Evolutionary conservation across 2,888 invertebrate species (phyloP).

Genomic region (Mythimna impura): DNA sequence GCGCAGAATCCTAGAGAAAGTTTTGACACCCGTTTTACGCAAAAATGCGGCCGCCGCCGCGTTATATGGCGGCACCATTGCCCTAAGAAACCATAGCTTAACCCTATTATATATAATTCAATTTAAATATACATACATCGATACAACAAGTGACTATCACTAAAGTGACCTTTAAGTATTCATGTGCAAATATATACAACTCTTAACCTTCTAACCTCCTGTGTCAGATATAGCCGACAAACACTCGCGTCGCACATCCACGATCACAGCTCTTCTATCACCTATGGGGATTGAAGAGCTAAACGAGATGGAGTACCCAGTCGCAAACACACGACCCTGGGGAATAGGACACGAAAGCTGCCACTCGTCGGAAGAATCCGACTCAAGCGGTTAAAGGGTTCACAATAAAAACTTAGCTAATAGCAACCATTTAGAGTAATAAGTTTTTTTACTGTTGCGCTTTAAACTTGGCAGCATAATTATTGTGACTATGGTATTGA

Average conservation of each 20-base stretch:
- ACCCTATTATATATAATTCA: conserved; percentile 14
- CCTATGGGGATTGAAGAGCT: no score
- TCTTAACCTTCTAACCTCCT: conserved; percentile 12
- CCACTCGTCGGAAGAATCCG: no score
- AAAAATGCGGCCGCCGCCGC: neutral
- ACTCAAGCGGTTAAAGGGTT: no score
- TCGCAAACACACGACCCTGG: no score
- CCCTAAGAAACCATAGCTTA: neutral
- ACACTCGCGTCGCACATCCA: no score
- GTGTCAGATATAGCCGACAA: no score
- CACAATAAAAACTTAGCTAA: conserved; percentile 34
- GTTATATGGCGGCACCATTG: neutral
- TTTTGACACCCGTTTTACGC: neutral
- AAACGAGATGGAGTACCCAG: no score
- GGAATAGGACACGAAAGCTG: no score
- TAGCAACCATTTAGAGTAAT: conserved; percentile 29
- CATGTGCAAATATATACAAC: conserved; percentile 61
- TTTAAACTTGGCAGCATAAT: conserved; percentile 40
- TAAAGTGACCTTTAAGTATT: conserved; percentile 56
- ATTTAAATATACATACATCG: conserved; percentile 36
- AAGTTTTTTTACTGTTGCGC: conserved; percentile 19
- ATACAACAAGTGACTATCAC: conserved; percentile 13
- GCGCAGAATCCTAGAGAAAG: neutral
- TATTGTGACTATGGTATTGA: conserved; percentile 1
- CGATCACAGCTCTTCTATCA: no score